These are phyloP conservation scores for Pyrocoelia pectoralis DNA, from an alignment of 2,888 invertebrate species.

Conservation along the genomic window DNA sequence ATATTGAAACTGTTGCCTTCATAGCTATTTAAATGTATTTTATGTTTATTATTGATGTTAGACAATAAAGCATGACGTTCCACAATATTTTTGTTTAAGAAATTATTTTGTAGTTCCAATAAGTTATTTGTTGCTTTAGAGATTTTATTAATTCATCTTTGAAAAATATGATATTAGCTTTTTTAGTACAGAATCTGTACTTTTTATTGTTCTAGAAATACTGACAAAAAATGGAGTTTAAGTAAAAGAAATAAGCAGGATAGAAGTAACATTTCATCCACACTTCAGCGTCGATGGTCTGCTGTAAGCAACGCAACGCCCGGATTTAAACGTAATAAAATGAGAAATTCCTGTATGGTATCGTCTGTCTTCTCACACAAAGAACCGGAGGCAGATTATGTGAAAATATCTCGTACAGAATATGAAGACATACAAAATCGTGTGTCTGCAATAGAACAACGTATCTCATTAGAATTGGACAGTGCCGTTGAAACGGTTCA, in stretches of 20 bases:
- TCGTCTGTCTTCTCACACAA: background rate
- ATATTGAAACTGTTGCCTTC: too few species aligned
- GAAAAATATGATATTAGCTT: too few species aligned
- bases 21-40: too few species aligned
- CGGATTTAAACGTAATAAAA: constrained; percentile 50
- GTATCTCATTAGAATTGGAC: constrained; percentile 74
- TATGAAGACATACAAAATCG: constrained; percentile 81
- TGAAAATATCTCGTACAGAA: constrained; percentile 76
- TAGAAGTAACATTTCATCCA: constrained; percentile 42
- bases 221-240: constrained; percentile 40
- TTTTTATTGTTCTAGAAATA: too few species aligned
- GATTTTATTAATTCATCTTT: too few species aligned
- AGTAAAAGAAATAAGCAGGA: constrained; percentile 44
- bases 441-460: constrained; percentile 75
- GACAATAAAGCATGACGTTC: too few species aligned
- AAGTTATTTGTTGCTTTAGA: too few species aligned
- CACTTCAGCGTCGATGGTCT: constrained; percentile 65
- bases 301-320: constrained; percentile 58
- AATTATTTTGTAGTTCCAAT: too few species aligned
- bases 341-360: constrained; percentile 50
- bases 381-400: constrained; percentile 63
- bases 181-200: too few species aligned
- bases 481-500: constrained; percentile 68
- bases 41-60: too few species aligned
- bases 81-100: too few species aligned